Evolutionary conservation across 2,113 vertebrate species (phyloP).

Genomic region (Macrotis lagotis): DNA sequence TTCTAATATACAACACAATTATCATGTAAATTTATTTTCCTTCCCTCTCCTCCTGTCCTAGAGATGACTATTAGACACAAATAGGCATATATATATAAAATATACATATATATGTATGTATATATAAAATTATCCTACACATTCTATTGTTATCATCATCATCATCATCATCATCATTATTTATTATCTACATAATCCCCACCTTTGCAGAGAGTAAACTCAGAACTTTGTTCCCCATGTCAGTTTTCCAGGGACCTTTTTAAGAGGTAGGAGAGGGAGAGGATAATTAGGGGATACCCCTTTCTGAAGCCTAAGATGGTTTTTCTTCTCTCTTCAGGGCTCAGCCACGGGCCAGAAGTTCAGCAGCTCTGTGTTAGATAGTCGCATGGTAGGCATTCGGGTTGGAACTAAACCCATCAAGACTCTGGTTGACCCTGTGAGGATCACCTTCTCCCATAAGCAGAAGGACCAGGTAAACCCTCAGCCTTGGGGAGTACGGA

Average conservation of each 20-base stretch:
- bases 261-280: background rate
- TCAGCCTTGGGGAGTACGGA: background rate
- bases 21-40: no score
- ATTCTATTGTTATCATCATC: no score
- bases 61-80: no score
- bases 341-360: slow-evolving; percentile 43
- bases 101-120: no score
- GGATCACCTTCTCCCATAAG: slow-evolving; percentile 81
- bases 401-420: slow-evolving; percentile 75
- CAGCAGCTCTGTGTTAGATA: slow-evolving; percentile 51
- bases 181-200: background rate
- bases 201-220: background rate
- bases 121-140: no score
- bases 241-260: background rate
- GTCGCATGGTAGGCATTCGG: slow-evolving; percentile 84
- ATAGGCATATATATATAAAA: no score
- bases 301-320: background rate
- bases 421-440: slow-evolving; percentile 82
- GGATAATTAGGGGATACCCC: background rate
- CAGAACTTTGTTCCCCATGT: background rate
- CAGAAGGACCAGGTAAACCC: slow-evolving; percentile 70
- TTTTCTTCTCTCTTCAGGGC: slow-evolving; percentile 5
- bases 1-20: no score
- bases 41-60: no score
- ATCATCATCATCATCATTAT: no score